phyloP scores from a whole-genome alignment of 2,797 vertebrate genomes.

The Poeciliopsis paucimaculata region DNA sequence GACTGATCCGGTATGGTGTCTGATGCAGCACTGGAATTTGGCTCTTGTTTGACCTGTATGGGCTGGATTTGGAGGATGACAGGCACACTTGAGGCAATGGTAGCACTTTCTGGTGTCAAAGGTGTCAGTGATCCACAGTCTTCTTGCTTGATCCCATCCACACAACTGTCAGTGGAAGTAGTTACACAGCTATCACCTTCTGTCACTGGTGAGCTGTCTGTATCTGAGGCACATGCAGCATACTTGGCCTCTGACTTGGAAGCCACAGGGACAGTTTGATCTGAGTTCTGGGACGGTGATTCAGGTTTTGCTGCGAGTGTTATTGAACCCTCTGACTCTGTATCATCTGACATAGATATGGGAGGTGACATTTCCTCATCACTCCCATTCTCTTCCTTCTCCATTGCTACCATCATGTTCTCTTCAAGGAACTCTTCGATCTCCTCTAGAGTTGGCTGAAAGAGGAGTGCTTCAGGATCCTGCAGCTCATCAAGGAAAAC shows the following conservation, averaged over 20 bases:
- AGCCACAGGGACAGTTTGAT: conserved; percentile 82
- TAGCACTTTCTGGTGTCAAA: conserved; percentile 44
- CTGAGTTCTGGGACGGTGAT: conserved; percentile 75
- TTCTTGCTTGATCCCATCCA: conserved; percentile 80
- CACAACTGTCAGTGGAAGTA: conserved; percentile 23
- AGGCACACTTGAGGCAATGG: conserved; percentile 66
- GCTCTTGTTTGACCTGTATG: conserved; percentile 90
- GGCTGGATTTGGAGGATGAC: conserved; percentile 95
- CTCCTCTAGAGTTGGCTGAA: conserved; percentile 97
- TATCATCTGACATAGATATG: conserved; percentile 40
- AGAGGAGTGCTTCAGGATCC: conserved; percentile 84
- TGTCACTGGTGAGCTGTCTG: conserved; percentile 55
- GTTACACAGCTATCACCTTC: conserved; percentile 41
- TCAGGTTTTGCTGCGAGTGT: conserved; percentile 40
- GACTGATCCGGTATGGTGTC: conserved; percentile 52
- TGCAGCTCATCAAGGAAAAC: conserved; percentile 85
- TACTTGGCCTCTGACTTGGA: conserved; percentile 78
- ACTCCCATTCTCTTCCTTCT: conserved; percentile 85
- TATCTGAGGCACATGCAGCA: conserved; percentile 33
- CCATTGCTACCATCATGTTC: conserved; percentile 89
- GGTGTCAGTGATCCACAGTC: conserved; percentile 43
- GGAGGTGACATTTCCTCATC: conserved; percentile 67
- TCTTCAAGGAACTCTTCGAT: conserved; percentile 98
- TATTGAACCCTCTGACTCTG: conserved; percentile 44
- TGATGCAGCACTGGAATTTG: conserved; percentile 67